phyloP scores from a whole-genome alignment of 2,888 invertebrate genomes.

The Globia sparganii region DNA sequence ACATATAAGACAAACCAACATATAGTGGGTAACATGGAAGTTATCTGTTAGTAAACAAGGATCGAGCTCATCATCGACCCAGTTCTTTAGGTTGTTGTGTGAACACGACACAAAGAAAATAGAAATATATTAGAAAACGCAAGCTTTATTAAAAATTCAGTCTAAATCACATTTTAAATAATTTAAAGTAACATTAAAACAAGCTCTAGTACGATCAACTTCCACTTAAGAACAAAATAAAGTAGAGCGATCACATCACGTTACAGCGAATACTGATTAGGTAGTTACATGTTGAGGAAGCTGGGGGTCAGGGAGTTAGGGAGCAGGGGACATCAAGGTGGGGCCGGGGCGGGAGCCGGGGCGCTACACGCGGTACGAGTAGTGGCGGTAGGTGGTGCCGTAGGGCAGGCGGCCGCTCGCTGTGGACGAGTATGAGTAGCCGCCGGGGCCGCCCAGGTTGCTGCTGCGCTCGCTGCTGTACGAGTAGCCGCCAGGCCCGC shows the following conservation, averaged over 20 bases:
- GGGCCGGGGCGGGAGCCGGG: conserved; percentile 75
- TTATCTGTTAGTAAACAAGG: conserved; percentile 79
- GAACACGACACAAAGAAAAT: conserved; percentile 81
- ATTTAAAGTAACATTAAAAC: conserved; percentile 80
- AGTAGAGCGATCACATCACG: conserved; percentile 87
- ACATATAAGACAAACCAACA: conserved; percentile 59
- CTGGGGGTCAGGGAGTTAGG: conserved; percentile 67
- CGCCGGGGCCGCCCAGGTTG: conserved; percentile 94
- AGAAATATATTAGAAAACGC: conserved; percentile 84
- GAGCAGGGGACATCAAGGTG: conserved; percentile 62
- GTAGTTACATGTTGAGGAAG: conserved; percentile 73
- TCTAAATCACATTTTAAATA: conserved; percentile 86
- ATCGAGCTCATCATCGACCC: conserved; percentile 85
- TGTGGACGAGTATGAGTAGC: conserved; percentile 95
- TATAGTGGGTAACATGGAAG: conserved; percentile 60
- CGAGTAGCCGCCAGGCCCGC: conserved; percentile 94
- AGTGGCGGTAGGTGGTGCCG: conserved; percentile 95
- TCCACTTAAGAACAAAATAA: conserved; percentile 82
- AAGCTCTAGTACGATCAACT: conserved; percentile 80
- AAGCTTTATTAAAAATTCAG: conserved; percentile 90
- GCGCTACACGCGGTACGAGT: conserved; percentile 95
- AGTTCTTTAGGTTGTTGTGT: conserved; percentile 69
- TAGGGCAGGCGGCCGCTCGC: conserved; percentile 95
- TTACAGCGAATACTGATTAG: conserved; percentile 88
- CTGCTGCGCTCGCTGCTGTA: conserved; percentile 94